These are phyloP conservation scores for Bellardia bayeri DNA, from an alignment of 2,888 invertebrate genomes.

Conservation along the genomic window DNA sequence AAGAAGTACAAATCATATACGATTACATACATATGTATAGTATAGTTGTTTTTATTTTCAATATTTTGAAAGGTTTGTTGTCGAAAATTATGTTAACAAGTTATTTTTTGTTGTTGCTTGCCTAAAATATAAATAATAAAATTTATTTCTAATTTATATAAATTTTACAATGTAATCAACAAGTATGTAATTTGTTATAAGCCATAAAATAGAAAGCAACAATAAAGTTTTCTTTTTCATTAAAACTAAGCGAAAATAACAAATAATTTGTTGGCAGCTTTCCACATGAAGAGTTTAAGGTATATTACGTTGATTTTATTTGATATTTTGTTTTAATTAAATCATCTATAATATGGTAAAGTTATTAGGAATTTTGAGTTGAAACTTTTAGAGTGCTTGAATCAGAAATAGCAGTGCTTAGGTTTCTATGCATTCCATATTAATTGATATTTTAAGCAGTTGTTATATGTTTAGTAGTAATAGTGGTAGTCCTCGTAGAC, in stretches of 20 bases:
- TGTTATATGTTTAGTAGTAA: too few relatives aligned
- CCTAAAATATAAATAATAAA: conserved; percentile 16
- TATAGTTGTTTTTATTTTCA: conserved; percentile 11
- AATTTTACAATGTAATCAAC: conserved; percentile 44
- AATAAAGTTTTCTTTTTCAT: conserved; percentile 8
- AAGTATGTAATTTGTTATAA: conserved; percentile 40
- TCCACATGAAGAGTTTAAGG: background rate
- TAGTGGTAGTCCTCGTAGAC: too few relatives aligned
- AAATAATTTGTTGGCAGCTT: background rate
- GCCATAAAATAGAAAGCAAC: background rate
- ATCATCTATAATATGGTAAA: background rate
- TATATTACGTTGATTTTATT: background rate
- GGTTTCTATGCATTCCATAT: too few relatives aligned
- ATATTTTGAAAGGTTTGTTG: background rate
- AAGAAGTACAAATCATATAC: conserved; percentile 8
- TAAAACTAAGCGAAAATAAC: background rate
- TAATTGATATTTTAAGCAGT: too few relatives aligned
- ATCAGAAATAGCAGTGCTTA: background rate
- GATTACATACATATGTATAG: background rate
- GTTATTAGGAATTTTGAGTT: background rate
- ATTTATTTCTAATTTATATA: background rate
- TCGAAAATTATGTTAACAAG: conserved; percentile 16
- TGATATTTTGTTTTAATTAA: background rate
- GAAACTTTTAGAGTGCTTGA: background rate
- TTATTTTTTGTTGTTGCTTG: background rate